Evolutionary conservation across 1,140 invertebrate genomes (phyloP), one percentile per base, ranked within the genome.

Genomic region (Euschistus heros): DNA sequence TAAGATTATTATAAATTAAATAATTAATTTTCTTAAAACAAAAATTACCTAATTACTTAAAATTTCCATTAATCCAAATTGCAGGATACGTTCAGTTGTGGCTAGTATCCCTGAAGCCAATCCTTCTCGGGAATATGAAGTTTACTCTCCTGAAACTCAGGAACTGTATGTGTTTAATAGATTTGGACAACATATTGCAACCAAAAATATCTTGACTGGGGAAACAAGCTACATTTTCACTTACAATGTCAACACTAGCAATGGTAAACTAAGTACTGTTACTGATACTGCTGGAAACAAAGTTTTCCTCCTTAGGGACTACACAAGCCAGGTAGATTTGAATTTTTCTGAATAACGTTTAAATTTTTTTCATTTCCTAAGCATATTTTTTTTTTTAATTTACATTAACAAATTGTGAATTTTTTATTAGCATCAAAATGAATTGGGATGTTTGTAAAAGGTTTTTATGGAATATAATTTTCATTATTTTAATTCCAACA

Each of bases 91-190:
- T 55, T 94, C 92, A 0, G 90, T 97, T 0, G 91, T 90, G 77
- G 91, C 94, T 0, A 91, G 90, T 71, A 90, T 97, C 62, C 94
- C 90, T 0, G 86, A 91, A 67, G 87, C 91, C 0, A 91, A 86
- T 70, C 81, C 83, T 0, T 82, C 86, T 0, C 79, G 91, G 33
- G 89, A 94, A 74, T 97, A 96, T 73, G 91, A 96, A 76, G 94
- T 98, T 60, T 94, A 93, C 69, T 92, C 92, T 0, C 91, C 94
- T 0, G 93, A 96, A 70, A 94, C 91, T 0, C 92, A 97, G 75
- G 93, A 97, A 76, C 87, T 94, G 55, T 97, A 96, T 72, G 86
- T 96, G 14, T 98, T 98, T 75, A 97, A 97, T 73, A 80, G 92
- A 69, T 96, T 96, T 72, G 95, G 94, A 0, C 93, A 97, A 74